These are phyloP conservation scores for Ginglymostoma cirratum DNA, from an alignment of 2,113 vertebrate species.

Conservation along the genomic window DNA sequence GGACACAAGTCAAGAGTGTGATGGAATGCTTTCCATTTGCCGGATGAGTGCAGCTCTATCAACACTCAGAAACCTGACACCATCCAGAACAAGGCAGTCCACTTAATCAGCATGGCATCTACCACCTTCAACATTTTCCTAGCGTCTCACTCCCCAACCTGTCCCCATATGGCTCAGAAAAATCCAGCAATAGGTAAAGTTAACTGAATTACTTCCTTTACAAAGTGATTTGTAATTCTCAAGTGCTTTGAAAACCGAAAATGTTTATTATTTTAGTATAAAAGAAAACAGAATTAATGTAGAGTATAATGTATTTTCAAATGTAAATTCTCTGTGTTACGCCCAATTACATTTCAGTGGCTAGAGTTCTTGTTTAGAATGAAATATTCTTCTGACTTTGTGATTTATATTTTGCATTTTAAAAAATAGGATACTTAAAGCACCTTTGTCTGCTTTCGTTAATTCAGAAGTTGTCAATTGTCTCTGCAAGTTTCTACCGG, in stretches of 20 bases:
- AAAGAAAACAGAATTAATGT: not conserved
- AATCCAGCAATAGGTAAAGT: not conserved
- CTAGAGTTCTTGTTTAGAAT: not conserved
- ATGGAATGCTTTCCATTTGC: too few species aligned
- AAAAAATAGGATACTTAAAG: not conserved
- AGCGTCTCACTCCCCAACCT: not conserved
- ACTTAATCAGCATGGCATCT: too few species aligned
- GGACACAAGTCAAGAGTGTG: too few species aligned
- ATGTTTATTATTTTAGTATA: not conserved
- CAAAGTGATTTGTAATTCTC: not conserved
- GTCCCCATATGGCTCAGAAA: too few species aligned
- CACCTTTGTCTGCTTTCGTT: not conserved
- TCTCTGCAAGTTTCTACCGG: not conserved
- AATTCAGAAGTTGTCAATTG: not conserved
- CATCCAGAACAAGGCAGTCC: too few species aligned
- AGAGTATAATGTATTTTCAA: not conserved
- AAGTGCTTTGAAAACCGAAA: not conserved
- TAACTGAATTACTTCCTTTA: not conserved
- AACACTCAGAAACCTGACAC: too few species aligned
- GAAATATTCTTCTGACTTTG: not conserved
- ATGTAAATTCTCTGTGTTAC: not conserved
- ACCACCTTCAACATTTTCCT: too few species aligned
- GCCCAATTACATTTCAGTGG: not conserved
- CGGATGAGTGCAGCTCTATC: too few species aligned
- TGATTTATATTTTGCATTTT: not conserved